Evolutionary conservation across 2,888 invertebrate genomes (phyloP).

Genomic region (Fragum fragum): DNA sequence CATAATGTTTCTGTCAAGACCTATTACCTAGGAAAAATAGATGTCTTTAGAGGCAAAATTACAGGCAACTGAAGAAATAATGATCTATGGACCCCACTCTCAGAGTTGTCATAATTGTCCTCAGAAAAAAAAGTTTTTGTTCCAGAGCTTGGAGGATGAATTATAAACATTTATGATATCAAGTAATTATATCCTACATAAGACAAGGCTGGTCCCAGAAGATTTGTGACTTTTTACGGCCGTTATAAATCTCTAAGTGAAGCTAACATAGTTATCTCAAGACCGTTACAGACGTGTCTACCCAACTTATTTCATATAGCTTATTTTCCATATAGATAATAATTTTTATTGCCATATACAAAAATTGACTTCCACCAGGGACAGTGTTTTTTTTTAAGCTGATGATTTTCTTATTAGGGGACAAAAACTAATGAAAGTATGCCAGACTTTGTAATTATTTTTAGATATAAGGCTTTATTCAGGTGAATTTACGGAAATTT

Average conservation of each 20-base stretch:
- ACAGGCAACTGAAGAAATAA: constrained; percentile 22
- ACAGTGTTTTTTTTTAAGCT: neutral
- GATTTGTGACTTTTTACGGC: constrained; percentile 19
- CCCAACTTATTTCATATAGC: constrained; percentile 15
- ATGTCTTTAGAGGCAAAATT: constrained; percentile 32
- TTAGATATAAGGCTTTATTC: no score
- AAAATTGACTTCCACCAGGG: constrained; percentile 8
- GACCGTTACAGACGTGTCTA: constrained; percentile 5
- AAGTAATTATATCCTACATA: constrained; percentile 30
- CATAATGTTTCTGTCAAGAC: constrained; percentile 30
- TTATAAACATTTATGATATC: constrained; percentile 32
- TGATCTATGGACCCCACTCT: constrained; percentile 21
- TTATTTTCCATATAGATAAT: constrained; percentile 14
- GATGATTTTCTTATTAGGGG: constrained; percentile 8
- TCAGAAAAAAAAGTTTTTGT: neutral
- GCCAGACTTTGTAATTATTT: no score
- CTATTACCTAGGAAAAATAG: constrained; percentile 30
- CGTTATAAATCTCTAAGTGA: constrained; percentile 29
- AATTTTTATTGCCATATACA: constrained; percentile 10
- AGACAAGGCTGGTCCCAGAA: constrained; percentile 18
- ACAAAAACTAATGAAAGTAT: neutral
- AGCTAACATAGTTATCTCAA: constrained; percentile 17
- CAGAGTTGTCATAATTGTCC: constrained; percentile 23
- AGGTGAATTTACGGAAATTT: no score
- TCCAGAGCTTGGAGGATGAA: constrained; percentile 5